These are phyloP conservation scores for Nesogale talazaci DNA, from an alignment of 2,113 vertebrate genomes.

Conservation along the genomic window DNA sequence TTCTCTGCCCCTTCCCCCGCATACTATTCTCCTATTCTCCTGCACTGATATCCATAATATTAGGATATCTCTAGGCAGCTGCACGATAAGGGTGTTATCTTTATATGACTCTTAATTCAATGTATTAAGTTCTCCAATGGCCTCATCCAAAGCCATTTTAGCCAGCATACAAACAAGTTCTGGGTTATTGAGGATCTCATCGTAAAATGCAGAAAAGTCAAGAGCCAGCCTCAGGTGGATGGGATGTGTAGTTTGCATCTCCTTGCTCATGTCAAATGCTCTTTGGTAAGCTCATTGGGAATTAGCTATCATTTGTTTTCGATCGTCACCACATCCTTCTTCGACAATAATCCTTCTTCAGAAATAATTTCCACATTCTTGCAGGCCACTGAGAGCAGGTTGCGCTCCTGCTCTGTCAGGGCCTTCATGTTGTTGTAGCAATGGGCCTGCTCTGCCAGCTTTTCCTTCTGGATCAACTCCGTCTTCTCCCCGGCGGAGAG, in stretches of 20 bases:
- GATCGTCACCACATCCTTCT: too few relatives aligned
- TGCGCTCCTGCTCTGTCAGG: too few relatives aligned
- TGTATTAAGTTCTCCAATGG: constrained; percentile 95
- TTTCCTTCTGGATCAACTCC: too few relatives aligned
- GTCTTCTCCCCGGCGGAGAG: too few relatives aligned
- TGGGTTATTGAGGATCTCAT: constrained; percentile 97
- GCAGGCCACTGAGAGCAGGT: too few relatives aligned
- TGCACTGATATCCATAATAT: constrained; percentile 98
- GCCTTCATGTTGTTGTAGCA: too few relatives aligned
- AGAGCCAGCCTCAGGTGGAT: constrained; percentile 98
- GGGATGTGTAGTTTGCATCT: constrained; percentile 97
- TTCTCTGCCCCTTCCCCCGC: constrained; percentile 92
- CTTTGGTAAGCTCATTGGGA: constrained; percentile 94
- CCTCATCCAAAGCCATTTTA: constrained; percentile 96
- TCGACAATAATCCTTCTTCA: too few relatives aligned
- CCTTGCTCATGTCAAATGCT: constrained; percentile 94
- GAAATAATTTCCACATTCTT: too few relatives aligned
- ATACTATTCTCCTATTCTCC: constrained; percentile 94
- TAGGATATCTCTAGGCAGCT: constrained; percentile 99
- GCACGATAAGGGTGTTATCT: constrained; percentile 99
- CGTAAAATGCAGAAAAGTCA: constrained; percentile 99
- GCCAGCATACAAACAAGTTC: constrained; percentile 95
- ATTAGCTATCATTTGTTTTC: constrained; percentile 92
- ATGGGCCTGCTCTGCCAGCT: too few relatives aligned
- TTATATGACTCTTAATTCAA: constrained; percentile 99